Evolutionary conservation across 1,140 invertebrate genomes (phyloP), one percentile per base, ranked within the genome.

Genomic region (Solen grandis): DNA sequence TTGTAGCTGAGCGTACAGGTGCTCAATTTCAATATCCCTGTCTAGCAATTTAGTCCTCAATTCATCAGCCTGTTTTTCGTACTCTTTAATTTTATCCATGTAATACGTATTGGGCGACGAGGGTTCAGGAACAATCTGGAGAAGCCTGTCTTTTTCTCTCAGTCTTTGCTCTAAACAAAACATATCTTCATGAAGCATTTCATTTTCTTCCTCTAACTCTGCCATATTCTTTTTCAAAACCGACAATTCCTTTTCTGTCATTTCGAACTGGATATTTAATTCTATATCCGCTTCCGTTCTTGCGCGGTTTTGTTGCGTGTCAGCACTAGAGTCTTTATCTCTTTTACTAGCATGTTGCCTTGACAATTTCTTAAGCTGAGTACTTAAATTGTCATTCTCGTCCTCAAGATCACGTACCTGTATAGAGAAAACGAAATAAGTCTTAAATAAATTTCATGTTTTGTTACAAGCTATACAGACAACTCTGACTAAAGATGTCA

Each of bases 311-410:
- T 66, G 72, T 50, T 55, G 41, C n/a, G 62, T 59, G 46, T 77
- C 79, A 2, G 31, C 46, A 19, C 29, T 81, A 27, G 35, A 19
- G 10, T 76, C 74, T 0, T 78, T 75, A 0, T 73, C 60, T 41
- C 29, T 54, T 63, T 83, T 65, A 19, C 57, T 66, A 13, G 80
- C 79, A 63, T 88, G 81, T 59, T 87, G 82, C 59, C 86, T 87
- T 92, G 96, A 96, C 96, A 98, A 96, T 95, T 97, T 97, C 94
- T 97, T 97, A 89, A 98, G 94, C 94, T 98, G 97, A 92, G 97
- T 94, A 90, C 96, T 95, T 92, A 98, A 94, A 74, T 96, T 96
- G 93, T 98, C 97, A 94, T 98, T 98, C 94, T 98, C 97, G 91
- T 97, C 96, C 93, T 98, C 97, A 88, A 97, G 94, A 82, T 96